Conservation (phyloP, 2,888 invertebrate species). For the Resseliella maxima region DNA sequence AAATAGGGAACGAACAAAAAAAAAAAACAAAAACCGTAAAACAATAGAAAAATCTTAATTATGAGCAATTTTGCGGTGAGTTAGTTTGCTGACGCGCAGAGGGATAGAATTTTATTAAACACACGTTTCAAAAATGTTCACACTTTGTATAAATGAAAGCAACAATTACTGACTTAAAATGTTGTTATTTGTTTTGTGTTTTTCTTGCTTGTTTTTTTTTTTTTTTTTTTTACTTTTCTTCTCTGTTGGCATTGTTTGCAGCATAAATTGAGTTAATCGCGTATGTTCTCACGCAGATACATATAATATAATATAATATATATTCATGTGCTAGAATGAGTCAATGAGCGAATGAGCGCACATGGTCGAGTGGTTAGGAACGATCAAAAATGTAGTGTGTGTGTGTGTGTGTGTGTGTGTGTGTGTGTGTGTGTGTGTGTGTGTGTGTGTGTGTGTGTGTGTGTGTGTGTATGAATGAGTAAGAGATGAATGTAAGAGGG, state of each 20-base stretch:
- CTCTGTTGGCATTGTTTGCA: no score
- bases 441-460: background rate
- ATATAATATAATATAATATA: no score
- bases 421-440: background rate
- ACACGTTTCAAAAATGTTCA: background rate
- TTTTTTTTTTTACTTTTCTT: background rate
- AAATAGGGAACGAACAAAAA: no score
- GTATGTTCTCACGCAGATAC: no score
- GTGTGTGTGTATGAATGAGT: background rate
- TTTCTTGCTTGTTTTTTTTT: no score
- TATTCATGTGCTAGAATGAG: no score
- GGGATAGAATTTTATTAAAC: background rate
- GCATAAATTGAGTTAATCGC: no score
- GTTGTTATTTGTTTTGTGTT: background rate
- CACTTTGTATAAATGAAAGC: constrained; percentile 9
- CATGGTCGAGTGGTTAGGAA: no score
- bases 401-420: no score
- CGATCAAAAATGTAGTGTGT: no score
- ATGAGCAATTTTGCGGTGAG: background rate
- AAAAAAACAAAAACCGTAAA: no score
- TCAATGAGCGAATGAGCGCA: no score
- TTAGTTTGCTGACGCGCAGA: background rate
- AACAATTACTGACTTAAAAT: constrained; percentile 8
- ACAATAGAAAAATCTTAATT: background rate
- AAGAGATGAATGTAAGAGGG: constrained; percentile 5